Evolutionary conservation across 2,113 vertebrate genomes (phyloP), one percentile per base, ranked within the genome.

Genomic region (Amia ocellicauda): DNA sequence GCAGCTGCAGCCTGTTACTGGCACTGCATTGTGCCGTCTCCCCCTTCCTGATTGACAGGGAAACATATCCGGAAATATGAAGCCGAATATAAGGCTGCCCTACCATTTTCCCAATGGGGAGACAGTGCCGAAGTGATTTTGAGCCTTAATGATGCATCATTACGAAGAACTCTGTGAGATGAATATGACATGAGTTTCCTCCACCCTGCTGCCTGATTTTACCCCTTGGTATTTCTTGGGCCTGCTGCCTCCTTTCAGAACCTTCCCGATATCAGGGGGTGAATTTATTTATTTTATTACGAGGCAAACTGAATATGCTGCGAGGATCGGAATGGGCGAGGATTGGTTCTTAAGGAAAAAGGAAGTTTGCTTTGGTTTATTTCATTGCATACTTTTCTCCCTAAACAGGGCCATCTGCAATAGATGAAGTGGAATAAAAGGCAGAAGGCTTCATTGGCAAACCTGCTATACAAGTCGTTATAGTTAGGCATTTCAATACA

Each of bases 1-100:
- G 20, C 68, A 78, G 70, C 71, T 78, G 73, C 63, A 72, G 67
- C 56, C 62, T 76, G 50, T 62, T 63, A 28, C 64, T 62, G 62
- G 57, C 76, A 29, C 63, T 53, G 16, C 42, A 49, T 47, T 29
- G 9, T 67, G 62, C 63, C 31, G 56, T 54, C 64, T 53, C 36
- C 49, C 53, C 31, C 59, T 59, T 51, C 1, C 31, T 69, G 60
- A 63, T 72, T 77, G 58, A 75, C 66, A 62, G 36, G 52, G 3
- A 62, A 53, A 60, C 14, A 60, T 27, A 60, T 28, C 24, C 41
- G 19, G 23, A 24, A 60, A 28, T 45, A n/a, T 41, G 36, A 47
- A 27, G 41, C 42, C 14, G 22, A 60, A 24, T 28, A 17, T 41
- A 27, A 60, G 40, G 41, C 14, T 45, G 51, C 42, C 7, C 14